Percentiles rank a stretch among this genome's conserved stretches.
Evolutionary conservation across 2,797 vertebrate species (phyloP).

Genomic region (Scomberomorus guttatus): DNA sequence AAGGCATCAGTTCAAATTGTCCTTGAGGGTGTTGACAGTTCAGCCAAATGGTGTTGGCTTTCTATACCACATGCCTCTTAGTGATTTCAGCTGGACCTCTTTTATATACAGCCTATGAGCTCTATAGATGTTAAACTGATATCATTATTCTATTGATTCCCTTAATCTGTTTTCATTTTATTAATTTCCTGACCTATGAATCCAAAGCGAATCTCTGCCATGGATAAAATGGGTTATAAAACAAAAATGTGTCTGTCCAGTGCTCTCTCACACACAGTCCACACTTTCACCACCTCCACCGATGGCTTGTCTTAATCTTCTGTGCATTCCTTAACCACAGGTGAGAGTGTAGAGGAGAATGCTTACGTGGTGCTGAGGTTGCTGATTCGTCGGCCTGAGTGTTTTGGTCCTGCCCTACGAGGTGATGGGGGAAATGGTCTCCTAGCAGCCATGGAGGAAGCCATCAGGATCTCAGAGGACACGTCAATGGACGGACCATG

Average conservation of each 20-base stretch:
- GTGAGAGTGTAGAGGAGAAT: slow-evolving; percentile 97
- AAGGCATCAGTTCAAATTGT: slow-evolving; percentile 46
- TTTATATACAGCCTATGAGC: slow-evolving; percentile 6
- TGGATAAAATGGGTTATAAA: neutral
- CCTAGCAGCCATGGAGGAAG: slow-evolving; percentile 93
- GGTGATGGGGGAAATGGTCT: slow-evolving; percentile 94
- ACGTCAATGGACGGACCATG: slow-evolving; percentile 89
- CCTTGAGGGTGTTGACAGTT: slow-evolving; percentile 50
- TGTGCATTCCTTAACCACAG: slow-evolving; percentile 72
- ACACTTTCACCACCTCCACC: neutral
- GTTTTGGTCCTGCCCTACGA: slow-evolving; percentile 94
- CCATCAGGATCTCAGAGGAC: slow-evolving; percentile 93
- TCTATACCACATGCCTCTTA: neutral
- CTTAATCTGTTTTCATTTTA: neutral
- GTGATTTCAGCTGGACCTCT: slow-evolving; percentile 6
- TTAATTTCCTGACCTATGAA: neutral
- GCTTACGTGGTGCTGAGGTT: slow-evolving; percentile 94
- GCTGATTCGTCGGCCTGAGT: slow-evolving; percentile 95
- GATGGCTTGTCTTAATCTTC: neutral
- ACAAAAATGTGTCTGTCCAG: neutral
- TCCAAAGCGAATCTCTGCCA: neutral
- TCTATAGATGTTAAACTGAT: slow-evolving; percentile 4
- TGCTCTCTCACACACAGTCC: neutral
- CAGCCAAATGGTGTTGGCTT: slow-evolving; percentile 31
- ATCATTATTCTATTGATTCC: neutral